These are phyloP conservation scores for Neocloeon triangulifer DNA, from an alignment of 1,140 invertebrate species.

Conservation along the genomic window DNA sequence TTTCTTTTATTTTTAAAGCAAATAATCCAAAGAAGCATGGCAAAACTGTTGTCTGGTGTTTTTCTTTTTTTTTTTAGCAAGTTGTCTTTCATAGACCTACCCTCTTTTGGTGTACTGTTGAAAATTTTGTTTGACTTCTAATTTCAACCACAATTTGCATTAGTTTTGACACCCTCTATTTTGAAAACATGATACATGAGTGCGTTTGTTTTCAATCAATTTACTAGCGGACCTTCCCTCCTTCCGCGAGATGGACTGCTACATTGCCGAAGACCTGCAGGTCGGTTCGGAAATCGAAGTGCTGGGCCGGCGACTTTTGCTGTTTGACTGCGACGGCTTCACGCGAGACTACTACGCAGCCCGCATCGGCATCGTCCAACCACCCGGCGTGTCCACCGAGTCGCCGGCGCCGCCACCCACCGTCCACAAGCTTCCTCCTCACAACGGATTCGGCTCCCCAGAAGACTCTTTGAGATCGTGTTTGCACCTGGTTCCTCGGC, in stretches of 20 bases:
- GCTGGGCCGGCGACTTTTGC: conserved; percentile 28
- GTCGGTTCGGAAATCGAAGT: background rate
- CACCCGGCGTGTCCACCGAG: conserved; percentile 8
- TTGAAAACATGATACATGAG: background rate
- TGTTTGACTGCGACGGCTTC: conserved; percentile 58
- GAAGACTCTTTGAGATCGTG: conserved; percentile 51
- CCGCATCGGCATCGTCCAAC: conserved; percentile 22
- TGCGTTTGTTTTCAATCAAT: background rate
- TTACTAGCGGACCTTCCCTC: background rate
- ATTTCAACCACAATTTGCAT: conserved; percentile 34
- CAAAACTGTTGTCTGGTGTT: no score
- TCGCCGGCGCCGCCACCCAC: background rate
- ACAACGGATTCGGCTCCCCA: conserved; percentile 40
- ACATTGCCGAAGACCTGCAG: no score
- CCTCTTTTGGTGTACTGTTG: no score
- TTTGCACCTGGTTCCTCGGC: conserved; percentile 36
- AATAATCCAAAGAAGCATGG: no score
- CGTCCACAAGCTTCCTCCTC: conserved; percentile 26
- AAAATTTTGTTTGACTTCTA: no score
- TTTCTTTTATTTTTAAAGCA: no score
- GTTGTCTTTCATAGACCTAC: no score
- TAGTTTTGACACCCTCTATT: background rate
- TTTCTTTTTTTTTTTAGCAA: no score
- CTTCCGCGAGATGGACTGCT: background rate
- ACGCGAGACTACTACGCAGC: conserved; percentile 49